These are phyloP conservation scores for Intellagama lesueurii DNA, from an alignment of 2,797 vertebrate genomes.

Conservation along the genomic window DNA sequence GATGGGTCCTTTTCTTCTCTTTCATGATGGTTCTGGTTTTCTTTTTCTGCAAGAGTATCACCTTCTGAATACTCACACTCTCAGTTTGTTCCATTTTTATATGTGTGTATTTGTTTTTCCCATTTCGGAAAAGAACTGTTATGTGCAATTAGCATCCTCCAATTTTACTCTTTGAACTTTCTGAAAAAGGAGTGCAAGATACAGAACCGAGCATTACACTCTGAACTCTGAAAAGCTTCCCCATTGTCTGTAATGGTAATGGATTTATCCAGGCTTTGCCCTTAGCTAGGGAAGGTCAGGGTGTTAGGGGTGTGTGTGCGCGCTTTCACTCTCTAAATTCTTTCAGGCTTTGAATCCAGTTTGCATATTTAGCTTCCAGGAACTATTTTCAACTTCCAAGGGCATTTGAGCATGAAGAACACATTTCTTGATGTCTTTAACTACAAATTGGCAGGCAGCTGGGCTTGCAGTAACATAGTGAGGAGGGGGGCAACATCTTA, in stretches of 20 bases:
- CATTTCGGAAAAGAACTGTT: not conserved
- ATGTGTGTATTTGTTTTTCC: constrained; percentile 15
- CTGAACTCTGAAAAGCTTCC: constrained; percentile 41
- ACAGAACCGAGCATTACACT: constrained; percentile 7
- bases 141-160: not conserved
- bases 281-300: constrained; percentile 74
- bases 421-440: constrained; percentile 79
- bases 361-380: constrained; percentile 79
- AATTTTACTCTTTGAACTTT: constrained; percentile 24
- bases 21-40: not conserved
- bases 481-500: constrained; percentile 68
- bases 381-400: constrained; percentile 77
- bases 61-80: not conserved
- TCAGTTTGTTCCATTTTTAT: not conserved
- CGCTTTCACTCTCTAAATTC: constrained; percentile 63
- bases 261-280: constrained; percentile 47
- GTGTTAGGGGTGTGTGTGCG: constrained; percentile 41
- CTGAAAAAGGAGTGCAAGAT: constrained; percentile 6
- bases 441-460: constrained; percentile 81
- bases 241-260: not conserved
- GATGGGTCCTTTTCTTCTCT: not conserved
- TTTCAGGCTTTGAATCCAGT: constrained; percentile 73
- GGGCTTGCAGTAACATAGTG: constrained; percentile 63
- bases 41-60: not conserved
- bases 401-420: constrained; percentile 80